Conservation (phyloP, 2,888 invertebrate genomes). For the Odontothrips loti region DNA sequence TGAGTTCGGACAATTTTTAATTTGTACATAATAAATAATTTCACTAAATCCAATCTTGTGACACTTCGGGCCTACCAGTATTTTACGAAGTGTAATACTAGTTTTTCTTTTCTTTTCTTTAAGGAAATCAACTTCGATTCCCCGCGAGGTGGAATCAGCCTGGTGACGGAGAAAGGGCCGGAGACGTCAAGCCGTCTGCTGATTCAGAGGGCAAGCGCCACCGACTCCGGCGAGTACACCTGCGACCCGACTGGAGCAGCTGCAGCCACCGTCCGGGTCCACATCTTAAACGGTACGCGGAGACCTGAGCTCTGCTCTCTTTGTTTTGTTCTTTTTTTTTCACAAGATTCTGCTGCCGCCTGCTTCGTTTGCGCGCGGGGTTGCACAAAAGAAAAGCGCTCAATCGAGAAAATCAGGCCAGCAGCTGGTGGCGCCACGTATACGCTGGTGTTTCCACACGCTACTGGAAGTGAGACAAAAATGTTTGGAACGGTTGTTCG, state of each 20-base stretch:
- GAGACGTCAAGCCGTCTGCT: constrained; percentile 77
- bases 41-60: no score
- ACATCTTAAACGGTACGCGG: constrained; percentile 73
- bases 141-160: constrained; percentile 78
- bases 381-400: no score
- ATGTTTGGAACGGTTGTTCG: no score
- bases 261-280: constrained; percentile 71
- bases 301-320: constrained; percentile 43
- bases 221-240: constrained; percentile 77
- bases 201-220: constrained; percentile 73
- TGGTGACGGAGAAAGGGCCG: constrained; percentile 80
- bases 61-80: no score
- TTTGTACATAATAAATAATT: no score
- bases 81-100: no score
- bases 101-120: constrained; percentile 2
- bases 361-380: no score
- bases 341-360: neutral
- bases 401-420: no score
- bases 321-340: neutral
- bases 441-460: no score
- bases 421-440: no score
- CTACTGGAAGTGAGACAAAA: no score
- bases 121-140: constrained; percentile 87
- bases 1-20: no score
- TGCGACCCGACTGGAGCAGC: constrained; percentile 82